Evolutionary conservation across 2,888 invertebrate genomes (phyloP).

Genomic region (Xanthostigma xanthostigma): DNA sequence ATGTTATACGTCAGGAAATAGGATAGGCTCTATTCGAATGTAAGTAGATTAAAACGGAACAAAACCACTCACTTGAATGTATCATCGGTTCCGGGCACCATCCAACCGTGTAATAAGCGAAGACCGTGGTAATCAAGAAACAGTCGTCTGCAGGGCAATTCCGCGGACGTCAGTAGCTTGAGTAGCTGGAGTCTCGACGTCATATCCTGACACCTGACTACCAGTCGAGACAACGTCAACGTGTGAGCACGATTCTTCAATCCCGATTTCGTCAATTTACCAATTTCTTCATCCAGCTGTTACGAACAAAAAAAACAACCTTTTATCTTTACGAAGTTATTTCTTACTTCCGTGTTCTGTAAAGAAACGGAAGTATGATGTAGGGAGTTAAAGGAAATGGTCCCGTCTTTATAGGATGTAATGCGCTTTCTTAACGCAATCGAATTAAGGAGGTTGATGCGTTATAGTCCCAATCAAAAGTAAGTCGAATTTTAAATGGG

Average conservation of each 20-base stretch:
- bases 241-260: conserved; percentile 84
- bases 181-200: conserved; percentile 59
- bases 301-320: conserved; percentile 14
- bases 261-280: conserved; percentile 59
- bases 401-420: too few species aligned
- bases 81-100: conserved; percentile 48
- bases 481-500: too few species aligned
- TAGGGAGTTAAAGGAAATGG: too few species aligned
- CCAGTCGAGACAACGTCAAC: conserved; percentile 72
- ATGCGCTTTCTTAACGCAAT: too few species aligned
- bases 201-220: conserved; percentile 79
- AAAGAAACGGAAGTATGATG: too few species aligned
- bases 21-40: too few species aligned
- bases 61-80: conserved; percentile 26
- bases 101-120: conserved; percentile 82
- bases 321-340: neutral
- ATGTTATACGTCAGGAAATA: too few species aligned
- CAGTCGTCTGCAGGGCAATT: conserved; percentile 66
- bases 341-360: neutral
- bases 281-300: conserved; percentile 79
- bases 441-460: too few species aligned
- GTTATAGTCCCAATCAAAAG: too few species aligned
- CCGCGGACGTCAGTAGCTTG: conserved; percentile 61
- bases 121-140: conserved; percentile 91
- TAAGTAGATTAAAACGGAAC: neutral